phyloP scores from a whole-genome alignment of 2,113 vertebrate species.

The Pithys albifrons region DNA sequence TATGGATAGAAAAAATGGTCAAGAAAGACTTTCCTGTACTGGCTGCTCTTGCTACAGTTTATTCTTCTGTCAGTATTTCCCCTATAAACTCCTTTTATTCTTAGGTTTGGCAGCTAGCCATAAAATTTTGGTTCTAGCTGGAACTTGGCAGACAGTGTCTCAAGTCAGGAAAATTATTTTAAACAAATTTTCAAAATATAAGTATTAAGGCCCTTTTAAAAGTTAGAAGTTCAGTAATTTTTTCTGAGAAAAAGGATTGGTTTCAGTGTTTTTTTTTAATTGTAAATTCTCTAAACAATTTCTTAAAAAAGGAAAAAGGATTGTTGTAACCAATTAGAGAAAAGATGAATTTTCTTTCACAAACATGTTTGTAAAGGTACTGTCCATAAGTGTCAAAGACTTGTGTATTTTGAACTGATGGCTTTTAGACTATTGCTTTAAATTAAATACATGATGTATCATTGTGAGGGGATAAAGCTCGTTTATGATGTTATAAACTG shows the following conservation, averaged over 20 bases:
- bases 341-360: background rate
- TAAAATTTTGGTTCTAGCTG: constrained; percentile 35
- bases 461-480: background rate
- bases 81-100: constrained; percentile 43
- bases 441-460: background rate
- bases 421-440: background rate
- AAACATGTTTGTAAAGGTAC: background rate
- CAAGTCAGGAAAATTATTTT: constrained; percentile 61
- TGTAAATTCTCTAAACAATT: background rate
- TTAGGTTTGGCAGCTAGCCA: background rate
- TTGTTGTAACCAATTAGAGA: background rate
- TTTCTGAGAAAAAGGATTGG: background rate
- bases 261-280: background rate
- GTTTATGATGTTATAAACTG: background rate
- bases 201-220: background rate
- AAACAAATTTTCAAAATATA: constrained; percentile 43
- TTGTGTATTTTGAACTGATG: background rate
- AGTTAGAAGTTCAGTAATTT: background rate
- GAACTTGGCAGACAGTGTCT: constrained; percentile 46
- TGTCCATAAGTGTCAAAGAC: background rate
- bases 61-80: constrained; percentile 43
- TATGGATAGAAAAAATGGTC: constrained; percentile 27
- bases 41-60: constrained; percentile 22
- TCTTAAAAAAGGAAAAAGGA: background rate
- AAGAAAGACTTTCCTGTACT: constrained; percentile 23